Evolutionary conservation across 2,797 vertebrate genomes (phyloP), one percentile per base, ranked within the genome.

Genomic region (Anisognathus igniventris): DNA sequence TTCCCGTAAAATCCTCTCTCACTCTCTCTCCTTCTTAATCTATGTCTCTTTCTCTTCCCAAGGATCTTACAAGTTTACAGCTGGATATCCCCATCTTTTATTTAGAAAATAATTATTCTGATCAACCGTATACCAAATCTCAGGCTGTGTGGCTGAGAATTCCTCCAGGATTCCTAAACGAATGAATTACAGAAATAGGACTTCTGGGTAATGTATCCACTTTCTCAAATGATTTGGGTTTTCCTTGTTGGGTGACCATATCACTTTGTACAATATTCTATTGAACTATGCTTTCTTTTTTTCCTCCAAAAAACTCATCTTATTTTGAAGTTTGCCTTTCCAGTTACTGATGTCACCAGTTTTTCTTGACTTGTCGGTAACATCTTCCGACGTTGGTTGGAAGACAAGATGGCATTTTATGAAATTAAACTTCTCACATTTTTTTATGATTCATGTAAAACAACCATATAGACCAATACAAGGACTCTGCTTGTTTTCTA

Each of bases 161-260:
- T 89, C 25, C 10, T 70, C 10, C 61, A 50, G 47, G 14, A 48
- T 62, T 60, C 17, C 2, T 39, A 72, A 65, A 18, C n/a, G 25
- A 87, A 58, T 16, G 9, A 53, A 37, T 48, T 77, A 15, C 37
- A 64, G 7, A 80, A 82, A 20, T 12, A 76, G 10, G 7, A 37
- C 19, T 18, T 30, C 51, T 48, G 40, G 1, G 50, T 8, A 57
- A 45, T 1, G 2, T 47, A 58, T 10, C 3, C 42, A 9, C 0
- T 80, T 37, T 73, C 57, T 25, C 9, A 75, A 22, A 72, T 44
- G 0, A 27, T 57, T 70, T 56, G 1, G 0, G 0, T 2, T 65
- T 74, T 93, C 62, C 20, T 13, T 74, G 4, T 19, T 47, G 15
- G 4, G 14, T 53, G 14, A 53, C n/a, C 10, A 35, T 35, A 48